Evolutionary conservation across 2,888 invertebrate species (phyloP).

Genomic region (Ichneumon xanthorius): DNA sequence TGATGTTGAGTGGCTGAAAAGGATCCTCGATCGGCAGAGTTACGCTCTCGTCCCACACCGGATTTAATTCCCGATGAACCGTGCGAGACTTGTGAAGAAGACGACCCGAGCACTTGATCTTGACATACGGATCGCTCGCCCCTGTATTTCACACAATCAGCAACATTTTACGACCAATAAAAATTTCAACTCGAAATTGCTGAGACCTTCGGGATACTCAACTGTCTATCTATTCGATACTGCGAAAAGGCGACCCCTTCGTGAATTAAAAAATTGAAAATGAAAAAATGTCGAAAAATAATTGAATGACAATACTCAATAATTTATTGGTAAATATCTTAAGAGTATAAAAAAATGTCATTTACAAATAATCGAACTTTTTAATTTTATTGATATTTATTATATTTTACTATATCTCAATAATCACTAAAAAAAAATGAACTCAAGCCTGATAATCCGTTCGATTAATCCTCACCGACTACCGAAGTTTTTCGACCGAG

Average conservation of each 20-base stretch:
- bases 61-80: slow-evolving; percentile 97
- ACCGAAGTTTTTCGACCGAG: no score
- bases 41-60: slow-evolving; percentile 99
- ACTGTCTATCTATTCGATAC: no score
- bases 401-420: no score
- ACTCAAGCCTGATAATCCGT: background rate
- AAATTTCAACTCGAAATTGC: background rate
- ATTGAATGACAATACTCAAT: no score
- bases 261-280: no score
- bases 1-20: slow-evolving; percentile 93
- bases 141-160: slow-evolving; percentile 86
- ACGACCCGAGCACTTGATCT: slow-evolving; percentile 95
- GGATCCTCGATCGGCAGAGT: slow-evolving; percentile 96
- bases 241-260: no score
- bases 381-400: no score
- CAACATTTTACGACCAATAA: background rate
- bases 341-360: no score
- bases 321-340: no score
- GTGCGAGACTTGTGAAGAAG: slow-evolving; percentile 97
- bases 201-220: background rate
- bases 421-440: background rate
- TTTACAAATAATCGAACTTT: no score
- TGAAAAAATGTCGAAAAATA: no score
- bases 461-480: background rate
- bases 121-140: slow-evolving; percentile 98